Percentiles rank a stretch among this genome's conserved stretches.
These are phyloP conservation scores for Calidris pugnax DNA, from an alignment of 2,113 vertebrate species.

Conservation along the genomic window DNA sequence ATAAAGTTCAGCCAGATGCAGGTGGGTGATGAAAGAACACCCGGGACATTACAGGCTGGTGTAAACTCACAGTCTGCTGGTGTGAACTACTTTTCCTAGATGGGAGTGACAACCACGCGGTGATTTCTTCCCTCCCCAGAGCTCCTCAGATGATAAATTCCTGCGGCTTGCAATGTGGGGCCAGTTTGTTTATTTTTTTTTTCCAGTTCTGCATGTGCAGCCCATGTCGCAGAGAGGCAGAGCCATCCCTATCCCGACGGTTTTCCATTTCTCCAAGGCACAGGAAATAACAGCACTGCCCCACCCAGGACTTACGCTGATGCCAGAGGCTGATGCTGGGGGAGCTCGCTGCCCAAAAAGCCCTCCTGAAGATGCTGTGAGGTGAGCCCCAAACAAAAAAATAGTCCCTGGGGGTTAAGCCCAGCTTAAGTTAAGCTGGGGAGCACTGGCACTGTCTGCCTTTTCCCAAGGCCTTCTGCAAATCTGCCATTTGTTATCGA, in stretches of 20 bases:
- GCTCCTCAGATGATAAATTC: conserved; percentile 40
- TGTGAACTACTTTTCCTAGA: conserved; percentile 9
- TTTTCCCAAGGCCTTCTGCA: neutral
- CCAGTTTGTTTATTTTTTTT: conserved; percentile 28
- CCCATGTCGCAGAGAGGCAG: conserved; percentile 9
- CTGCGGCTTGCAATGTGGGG: conserved; percentile 5
- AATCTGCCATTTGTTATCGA: neutral
- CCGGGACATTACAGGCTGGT: neutral
- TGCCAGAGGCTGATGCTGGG: neutral
- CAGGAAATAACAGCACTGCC: neutral
- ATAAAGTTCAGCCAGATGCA: neutral
- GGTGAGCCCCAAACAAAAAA: neutral
- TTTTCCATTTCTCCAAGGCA: neutral
- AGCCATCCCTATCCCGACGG: neutral
- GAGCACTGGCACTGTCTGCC: neutral
- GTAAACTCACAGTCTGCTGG: neutral
- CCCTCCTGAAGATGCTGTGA: neutral
- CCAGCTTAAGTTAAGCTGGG: neutral
- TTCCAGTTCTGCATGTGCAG: conserved; percentile 22
- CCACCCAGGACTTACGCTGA: neutral
- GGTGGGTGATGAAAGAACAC: neutral
- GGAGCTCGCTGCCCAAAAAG: neutral
- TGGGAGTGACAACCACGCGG: neutral
- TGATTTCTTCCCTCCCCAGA: conserved; percentile 3
- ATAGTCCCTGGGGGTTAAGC: neutral